Evolutionary conservation across 2,888 invertebrate genomes (phyloP).

Genomic region (Julus scanicus): DNA sequence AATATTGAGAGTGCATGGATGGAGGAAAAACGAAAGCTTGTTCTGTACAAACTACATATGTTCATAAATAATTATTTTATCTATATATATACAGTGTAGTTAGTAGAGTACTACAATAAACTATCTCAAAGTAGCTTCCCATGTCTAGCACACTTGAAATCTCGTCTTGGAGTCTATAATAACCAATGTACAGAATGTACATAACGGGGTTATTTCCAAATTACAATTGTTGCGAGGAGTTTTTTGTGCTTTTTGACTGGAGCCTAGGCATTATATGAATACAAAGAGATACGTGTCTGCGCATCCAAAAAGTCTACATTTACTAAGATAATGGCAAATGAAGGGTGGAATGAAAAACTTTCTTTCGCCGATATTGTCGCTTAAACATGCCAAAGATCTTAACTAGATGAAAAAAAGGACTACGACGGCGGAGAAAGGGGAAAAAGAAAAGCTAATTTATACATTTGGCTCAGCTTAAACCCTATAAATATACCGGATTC

Average conservation of each 20-base stretch:
- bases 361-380: slow-evolving; percentile 16
- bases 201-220: slow-evolving; percentile 36
- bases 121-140: neutral
- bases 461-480: slow-evolving; percentile 39
- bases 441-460: slow-evolving; percentile 12
- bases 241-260: slow-evolving; percentile 22
- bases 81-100: no score
- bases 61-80: no score
- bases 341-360: slow-evolving; percentile 29
- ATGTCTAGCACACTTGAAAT: neutral
- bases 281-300: slow-evolving; percentile 39
- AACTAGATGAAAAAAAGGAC: slow-evolving; percentile 20
- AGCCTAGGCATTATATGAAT: slow-evolving; percentile 36
- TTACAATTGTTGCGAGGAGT: neutral
- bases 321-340: slow-evolving; percentile 30
- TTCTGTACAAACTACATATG: no score
- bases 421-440: neutral
- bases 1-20: no score
- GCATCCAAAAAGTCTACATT: slow-evolving; percentile 32
- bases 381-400: slow-evolving; percentile 39
- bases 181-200: neutral
- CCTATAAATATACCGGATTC: slow-evolving; percentile 42
- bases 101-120: neutral
- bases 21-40: no score
- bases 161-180: neutral